Base-by-base conservation (phyloP, 2,888 invertebrate genomes). In the Eudemis profundana region DNA sequence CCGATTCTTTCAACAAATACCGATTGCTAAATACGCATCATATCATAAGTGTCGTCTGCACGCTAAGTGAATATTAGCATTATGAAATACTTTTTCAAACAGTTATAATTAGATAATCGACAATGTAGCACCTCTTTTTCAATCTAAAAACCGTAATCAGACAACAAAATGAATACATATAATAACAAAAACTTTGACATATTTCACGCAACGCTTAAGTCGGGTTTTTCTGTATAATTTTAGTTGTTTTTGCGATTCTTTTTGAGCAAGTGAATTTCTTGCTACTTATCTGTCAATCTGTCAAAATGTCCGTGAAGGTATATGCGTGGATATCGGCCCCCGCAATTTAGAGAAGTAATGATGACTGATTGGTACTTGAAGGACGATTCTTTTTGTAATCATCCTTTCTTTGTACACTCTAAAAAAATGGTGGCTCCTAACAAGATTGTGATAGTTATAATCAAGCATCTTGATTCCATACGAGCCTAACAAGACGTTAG, bases 131-230 rank as follows among this genome's bases (percentile, higher is more conserved):
- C 19, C 29, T 50, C 40, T 17, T 54, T 23, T 27, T 7, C 7
- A 27, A 27, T 7, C 19, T 40, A 27, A n/a, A 10, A 14, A 15
- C 4, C 15, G 2, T 4, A 47, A 4, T 27, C 33, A 1, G 0
- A n/a, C n/a, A 33, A 5, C 33, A 10, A 12, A 54, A 17, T 12
- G 27, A 54, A 27, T 56, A 0, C 3, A n/a, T 3, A 29, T 12
- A 19, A 15, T 27, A 7, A n/a, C 3, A 56, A 56, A 56, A 42
- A 56, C 4, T n/a, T 29, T 12, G 7, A 33, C 17, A 42, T 12
- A 56, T 56, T 56, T 56, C 44, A 56, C 56, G 56, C 56, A n/a
- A 44, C 29, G 17, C 0, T 44, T 19, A n/a, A 1, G 17, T n/a
- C 3, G 17, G n/a, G 17, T 19, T 27, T 44, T 29, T 17, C 36